These are phyloP conservation scores for Notiomystis cincta DNA, from an alignment of 2,113 vertebrate species.

Conservation along the genomic window DNA sequence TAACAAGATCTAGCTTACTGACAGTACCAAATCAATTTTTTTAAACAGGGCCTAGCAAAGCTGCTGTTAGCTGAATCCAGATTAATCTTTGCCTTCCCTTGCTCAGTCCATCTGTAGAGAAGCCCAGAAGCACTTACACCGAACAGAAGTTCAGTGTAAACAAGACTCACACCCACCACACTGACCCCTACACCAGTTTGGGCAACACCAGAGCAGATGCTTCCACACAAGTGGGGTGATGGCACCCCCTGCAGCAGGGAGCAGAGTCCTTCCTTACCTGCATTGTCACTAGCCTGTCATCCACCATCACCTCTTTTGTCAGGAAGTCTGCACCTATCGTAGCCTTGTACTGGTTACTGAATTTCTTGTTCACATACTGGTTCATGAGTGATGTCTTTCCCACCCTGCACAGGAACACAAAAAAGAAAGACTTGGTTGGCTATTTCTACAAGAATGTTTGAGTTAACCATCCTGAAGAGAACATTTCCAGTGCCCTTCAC, in stretches of 20 bases:
- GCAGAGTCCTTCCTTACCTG: conserved; percentile 77
- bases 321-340: conserved; percentile 99
- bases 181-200: neutral
- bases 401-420: conserved; percentile 75
- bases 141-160: neutral
- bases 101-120: neutral
- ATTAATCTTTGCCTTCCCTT: neutral
- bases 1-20: neutral
- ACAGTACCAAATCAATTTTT: neutral
- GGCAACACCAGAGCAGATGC: neutral
- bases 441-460: neutral
- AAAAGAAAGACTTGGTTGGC: neutral
- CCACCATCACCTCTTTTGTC: conserved; percentile 99
- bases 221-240: neutral
- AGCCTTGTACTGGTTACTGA: conserved; percentile 98
- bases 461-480: neutral
- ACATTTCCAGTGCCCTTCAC: neutral
- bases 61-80: neutral
- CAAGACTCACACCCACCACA: neutral
- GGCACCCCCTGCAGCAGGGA: neutral
- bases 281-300: conserved; percentile 98
- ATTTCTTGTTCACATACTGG: conserved; percentile 99
- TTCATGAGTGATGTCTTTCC: conserved; percentile 99
- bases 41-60: neutral
- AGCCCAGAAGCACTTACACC: neutral